Base-by-base conservation (phyloP, 2,113 vertebrate species). In the Menura novaehollandiae region DNA sequence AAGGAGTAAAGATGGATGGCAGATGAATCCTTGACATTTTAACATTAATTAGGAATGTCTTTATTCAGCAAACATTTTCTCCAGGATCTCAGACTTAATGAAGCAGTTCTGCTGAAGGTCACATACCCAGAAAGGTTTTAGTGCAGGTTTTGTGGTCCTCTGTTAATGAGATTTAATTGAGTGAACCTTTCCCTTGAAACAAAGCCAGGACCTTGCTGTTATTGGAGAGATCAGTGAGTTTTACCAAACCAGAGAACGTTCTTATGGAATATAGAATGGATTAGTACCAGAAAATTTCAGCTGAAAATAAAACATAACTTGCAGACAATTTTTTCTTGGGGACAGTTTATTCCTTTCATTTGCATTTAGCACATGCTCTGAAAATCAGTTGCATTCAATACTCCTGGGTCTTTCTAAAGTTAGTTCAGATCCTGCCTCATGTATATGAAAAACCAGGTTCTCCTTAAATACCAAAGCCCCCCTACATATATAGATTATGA, bases 61-160 rank as follows among this genome's bases (percentile, higher is more conserved):
- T 94, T 69, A 63, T 94, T 96, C 94, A 93, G 91, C 92, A 97
- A 95, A 97, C 66, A 89, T 91, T 91, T 97, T 97, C 94, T 85
- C 44, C 76, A 87, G 49, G 43, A 93, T 86, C 82, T 87, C 66
- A 52, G 43, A 82, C 37, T 93, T 95, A 97, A 97, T 90, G 95
- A 97, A 95, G 94, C 91, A 85, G 86, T 94, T 94, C 79, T 91
- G 44, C 43, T 94, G 96, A 95, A 92, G 66, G 89, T 74, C 72
- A 63, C 26, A 74, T 23, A 76, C 44, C 64, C 85, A 82, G 81
- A 76, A 93, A 71, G 66, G 80, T 58, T 90, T 74, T 73, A 75
- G 62, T 72, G 67, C 33, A 89, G 78, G 56, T 79, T 95, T 78
- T 91, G 76, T 85, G 84, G 74, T 76, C 19, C 82, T 94, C 41